These are phyloP conservation scores for Drosophila quinaria DNA, from an alignment of 2,888 invertebrate species.

Conservation along the genomic window DNA sequence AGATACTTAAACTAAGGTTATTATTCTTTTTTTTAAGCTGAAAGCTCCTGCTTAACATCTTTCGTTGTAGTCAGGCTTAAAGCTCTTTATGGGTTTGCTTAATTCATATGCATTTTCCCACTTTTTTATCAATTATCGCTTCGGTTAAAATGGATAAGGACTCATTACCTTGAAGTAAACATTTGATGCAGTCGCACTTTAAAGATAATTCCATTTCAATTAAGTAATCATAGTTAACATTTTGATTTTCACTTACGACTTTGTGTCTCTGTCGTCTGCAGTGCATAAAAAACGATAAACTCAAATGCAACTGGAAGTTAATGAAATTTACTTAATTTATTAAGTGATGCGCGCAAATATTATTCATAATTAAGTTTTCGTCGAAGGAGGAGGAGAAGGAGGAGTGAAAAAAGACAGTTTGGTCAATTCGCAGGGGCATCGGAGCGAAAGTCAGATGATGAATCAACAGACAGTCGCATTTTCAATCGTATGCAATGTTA, in stretches of 20 bases:
- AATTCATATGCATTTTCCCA: not conserved
- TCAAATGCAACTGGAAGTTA: slow-evolving; percentile 30
- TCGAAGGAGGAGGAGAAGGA: not conserved
- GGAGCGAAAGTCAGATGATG: not conserved
- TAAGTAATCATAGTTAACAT: slow-evolving; percentile 8
- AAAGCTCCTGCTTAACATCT: too few relatives aligned
- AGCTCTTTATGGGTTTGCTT: too few relatives aligned
- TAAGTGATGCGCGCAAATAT: slow-evolving; percentile 50
- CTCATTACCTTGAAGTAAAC: not conserved
- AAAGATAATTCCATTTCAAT: slow-evolving; percentile 7
- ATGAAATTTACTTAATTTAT: slow-evolving; percentile 54
- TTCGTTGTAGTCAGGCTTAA: too few relatives aligned
- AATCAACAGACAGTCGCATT: slow-evolving; percentile 11
- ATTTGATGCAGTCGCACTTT: not conserved
- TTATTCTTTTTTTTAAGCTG: too few relatives aligned
- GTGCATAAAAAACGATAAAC: not conserved
- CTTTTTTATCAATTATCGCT: not conserved
- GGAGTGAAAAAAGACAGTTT: slow-evolving; percentile 34
- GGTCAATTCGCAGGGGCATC: not conserved
- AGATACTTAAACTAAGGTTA: too few relatives aligned
- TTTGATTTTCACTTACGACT: slow-evolving; percentile 1
- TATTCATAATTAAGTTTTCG: slow-evolving; percentile 63
- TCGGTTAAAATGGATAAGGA: not conserved
- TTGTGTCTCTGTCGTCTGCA: not conserved
- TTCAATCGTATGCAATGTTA: slow-evolving; percentile 49